Base-by-base conservation (phyloP, 64 coral and sea anemone species). In the Pocillopora damicornis region DNA sequence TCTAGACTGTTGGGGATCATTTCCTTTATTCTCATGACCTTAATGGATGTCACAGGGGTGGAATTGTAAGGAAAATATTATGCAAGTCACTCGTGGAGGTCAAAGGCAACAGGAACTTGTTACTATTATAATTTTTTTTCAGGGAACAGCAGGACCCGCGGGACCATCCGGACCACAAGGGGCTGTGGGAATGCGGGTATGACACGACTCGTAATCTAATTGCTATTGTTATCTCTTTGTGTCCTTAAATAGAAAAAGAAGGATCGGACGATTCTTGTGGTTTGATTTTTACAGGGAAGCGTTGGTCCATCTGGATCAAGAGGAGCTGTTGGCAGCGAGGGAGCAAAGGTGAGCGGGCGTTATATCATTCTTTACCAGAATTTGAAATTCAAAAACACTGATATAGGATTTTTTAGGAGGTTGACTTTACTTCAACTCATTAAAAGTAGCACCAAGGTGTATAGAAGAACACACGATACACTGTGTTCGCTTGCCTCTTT, bases 151-250 rank as follows among this genome's bases (percentile, higher is more conserved):
- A 9, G 80, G 80, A 11, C 6, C 12, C 17, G 1, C 35, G 12
- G 80, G 80, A 35, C 12, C 80, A 22, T 0, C 80, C 63, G 80
- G 80, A 42, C 80, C 80, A 16, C 59, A 63, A 20, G 80, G 80
- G 15, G 59, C 22, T 22, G 34, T 62, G 12, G 80, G 80, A 8
- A 67, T 15, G 59, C 61, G 80, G 61, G 80, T 82, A 23, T 42
- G 80, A 36, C 10, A 37, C 42, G 3, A 51, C 0, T 51, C 42
- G 42, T 51, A 7, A 51, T 51, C 42, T 51, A 51, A 51, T 7
- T 51, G 42, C 42, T 51, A 51, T 51, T 9, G 37, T 79, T 3
- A 15, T 78, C 76, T 78, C 16, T 20, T 67, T 67, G 64, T 20
- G 0, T 9, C 22, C 64, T 6, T 7, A 20, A 67, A 67, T 20